Percentiles rank a stretch among this genome's conserved stretches.
Conservation (phyloP, 2,113 vertebrate species). For the Daubentonia madagascariensis region DNA sequence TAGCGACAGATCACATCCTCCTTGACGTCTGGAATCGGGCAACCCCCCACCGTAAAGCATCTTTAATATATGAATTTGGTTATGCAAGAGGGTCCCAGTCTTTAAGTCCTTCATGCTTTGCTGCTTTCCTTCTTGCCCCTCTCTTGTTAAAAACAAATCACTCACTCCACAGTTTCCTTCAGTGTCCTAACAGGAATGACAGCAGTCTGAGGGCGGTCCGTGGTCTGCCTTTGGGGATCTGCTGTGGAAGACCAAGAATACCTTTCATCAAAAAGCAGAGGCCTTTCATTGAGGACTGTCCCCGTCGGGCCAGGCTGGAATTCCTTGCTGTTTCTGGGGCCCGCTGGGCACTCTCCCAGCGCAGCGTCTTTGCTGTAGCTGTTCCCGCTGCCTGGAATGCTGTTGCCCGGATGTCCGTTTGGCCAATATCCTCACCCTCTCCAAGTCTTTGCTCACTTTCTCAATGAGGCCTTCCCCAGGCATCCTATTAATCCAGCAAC, state of each 20-base stretch:
- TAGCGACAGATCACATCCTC: neutral
- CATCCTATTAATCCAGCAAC: neutral
- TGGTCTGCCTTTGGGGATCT: neutral
- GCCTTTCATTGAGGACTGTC: neutral
- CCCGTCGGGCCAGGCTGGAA: neutral
- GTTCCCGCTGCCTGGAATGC: neutral
- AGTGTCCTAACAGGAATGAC: neutral
- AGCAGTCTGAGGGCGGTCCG: neutral
- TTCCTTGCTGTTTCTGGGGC: neutral
- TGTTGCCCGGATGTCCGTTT: neutral
- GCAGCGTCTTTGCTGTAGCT: neutral
- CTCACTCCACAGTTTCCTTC: neutral
- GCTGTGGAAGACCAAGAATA: neutral
- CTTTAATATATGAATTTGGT: neutral
- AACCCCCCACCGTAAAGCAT: neutral
- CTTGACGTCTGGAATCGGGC: neutral
- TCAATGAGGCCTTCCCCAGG: neutral
- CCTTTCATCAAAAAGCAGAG: neutral
- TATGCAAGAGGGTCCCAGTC: too few relatives aligned
- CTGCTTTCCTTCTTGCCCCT: neutral
- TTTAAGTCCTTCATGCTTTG: neutral
- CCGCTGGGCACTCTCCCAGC: rapidly evolving
- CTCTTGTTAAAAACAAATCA: neutral
- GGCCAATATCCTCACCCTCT: neutral
- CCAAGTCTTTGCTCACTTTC: neutral